Percentiles rank a stretch among this genome's conserved stretches.
Conservation (phyloP, 2,113 vertebrate genomes). For the Ochotona princeps region DNA sequence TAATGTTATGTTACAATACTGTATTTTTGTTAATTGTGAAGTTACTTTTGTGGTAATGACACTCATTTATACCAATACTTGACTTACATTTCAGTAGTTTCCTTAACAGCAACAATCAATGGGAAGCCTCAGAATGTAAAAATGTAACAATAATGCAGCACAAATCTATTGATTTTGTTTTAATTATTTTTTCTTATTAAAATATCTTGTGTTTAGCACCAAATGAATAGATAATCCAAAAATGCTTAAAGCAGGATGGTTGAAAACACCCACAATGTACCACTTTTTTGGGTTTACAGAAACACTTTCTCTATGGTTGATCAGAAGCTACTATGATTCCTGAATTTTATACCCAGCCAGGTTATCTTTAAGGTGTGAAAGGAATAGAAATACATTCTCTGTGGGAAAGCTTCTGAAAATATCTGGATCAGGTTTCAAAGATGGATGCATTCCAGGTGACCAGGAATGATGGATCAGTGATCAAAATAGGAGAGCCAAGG, state of each 20-base stretch:
- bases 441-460: slow-evolving; percentile 25
- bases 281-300: neutral
- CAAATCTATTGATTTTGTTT: slow-evolving; percentile 3
- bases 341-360: slow-evolving; percentile 64
- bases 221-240: neutral
- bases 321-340: neutral
- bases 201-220: neutral
- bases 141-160: neutral
- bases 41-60: neutral
- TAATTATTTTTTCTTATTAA: slow-evolving; percentile 11
- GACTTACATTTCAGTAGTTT: neutral
- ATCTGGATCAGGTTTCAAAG: neutral
- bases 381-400: neutral
- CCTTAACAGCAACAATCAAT: neutral
- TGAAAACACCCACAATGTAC: neutral
- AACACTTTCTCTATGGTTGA: neutral
- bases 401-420: neutral
- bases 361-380: slow-evolving; percentile 43
- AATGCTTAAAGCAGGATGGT: slow-evolving; percentile 5
- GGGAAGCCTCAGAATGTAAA: neutral
- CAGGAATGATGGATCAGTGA: neutral
- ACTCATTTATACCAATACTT: neutral
- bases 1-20: neutral
- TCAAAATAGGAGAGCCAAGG: slow-evolving; percentile 8
- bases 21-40: slow-evolving; percentile 44